Base-by-base conservation (phyloP, 2,797 vertebrate species). In the Loriculus beryllinus region DNA sequence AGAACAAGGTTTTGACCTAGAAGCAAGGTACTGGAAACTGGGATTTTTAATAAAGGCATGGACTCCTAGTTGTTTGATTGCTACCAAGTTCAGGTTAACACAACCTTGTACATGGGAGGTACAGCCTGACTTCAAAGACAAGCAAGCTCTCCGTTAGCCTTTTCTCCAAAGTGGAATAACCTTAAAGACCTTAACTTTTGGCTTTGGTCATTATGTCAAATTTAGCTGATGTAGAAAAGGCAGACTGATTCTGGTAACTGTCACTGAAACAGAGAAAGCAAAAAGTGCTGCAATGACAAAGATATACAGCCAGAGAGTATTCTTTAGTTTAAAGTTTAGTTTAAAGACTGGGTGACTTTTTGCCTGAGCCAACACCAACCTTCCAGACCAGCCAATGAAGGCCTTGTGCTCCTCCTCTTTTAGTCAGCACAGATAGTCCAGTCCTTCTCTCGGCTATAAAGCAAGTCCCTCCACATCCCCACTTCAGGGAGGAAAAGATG, bases 401-500 rank as follows among this genome's bases (percentile, higher is more conserved):
- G 28, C 22, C 64, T 56, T 1, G 0, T 54, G 28, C 14, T 86
- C 15, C 39, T 63, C 19, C 19, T 14, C n/a, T 85, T 85, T 82
- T 39, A 88, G 86, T 57, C 39, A 29, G 12, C 10, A 15, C 3
- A n/a, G 60, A 62, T 29, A 25, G 11, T 48, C 48, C 76, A 70
- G 56, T 18, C 48, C 56, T 76, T 14, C 47, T 62, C 52, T 17
- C 43, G 33, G 39, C 40, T 75, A 14, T 35, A 62, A 51, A 80
- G 23, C 13, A 69, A 80, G 22, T 35, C 49, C 49, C 39, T 81
- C 12, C 15, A 10, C 6, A 4, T 10, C 35, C n/a, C 51, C 42
- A 48, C 31, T 20, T 67, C 0, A 0, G 3, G 6, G 3, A 15
- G 5, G 5, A 9, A 12, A 71, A 59, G 23, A 42, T 4, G 28